Conservation (phyloP, 2,113 vertebrate species). For the Rhizomys pruinosus region DNA sequence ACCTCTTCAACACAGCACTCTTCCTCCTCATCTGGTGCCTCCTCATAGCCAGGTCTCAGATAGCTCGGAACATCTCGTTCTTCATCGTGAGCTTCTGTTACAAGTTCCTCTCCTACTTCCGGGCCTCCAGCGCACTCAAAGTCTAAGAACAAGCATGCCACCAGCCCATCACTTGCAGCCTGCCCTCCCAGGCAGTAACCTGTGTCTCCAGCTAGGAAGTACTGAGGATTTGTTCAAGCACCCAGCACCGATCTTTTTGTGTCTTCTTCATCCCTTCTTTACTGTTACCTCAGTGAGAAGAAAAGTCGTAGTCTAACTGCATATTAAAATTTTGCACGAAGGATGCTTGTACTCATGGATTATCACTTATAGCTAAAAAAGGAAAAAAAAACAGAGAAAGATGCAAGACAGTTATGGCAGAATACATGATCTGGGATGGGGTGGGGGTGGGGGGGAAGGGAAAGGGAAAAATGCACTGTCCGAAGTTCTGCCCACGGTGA, state of each 20-base stretch:
- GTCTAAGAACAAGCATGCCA: conserved; percentile 86
- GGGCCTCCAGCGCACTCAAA: conserved; percentile 94
- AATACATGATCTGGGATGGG: no score
- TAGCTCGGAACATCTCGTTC: conserved; percentile 97
- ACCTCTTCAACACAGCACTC: conserved; percentile 93
- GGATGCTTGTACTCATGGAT: no score
- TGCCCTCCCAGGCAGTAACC: conserved; percentile 57
- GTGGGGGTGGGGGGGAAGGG: no score
- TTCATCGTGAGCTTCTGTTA: conserved; percentile 98
- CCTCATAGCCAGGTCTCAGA: conserved; percentile 96
- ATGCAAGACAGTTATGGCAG: no score
- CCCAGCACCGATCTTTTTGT: not conserved
- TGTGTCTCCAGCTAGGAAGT: conserved; percentile 47
- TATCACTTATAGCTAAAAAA: no score
- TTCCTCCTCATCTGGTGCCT: conserved; percentile 96
- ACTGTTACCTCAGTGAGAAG: conserved; percentile 3
- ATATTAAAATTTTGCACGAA: no score
- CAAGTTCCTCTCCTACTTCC: conserved; percentile 97
- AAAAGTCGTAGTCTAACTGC: not conserved
- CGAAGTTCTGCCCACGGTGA: no score
- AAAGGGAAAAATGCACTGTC: no score
- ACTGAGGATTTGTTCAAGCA: not conserved
- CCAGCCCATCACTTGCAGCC: conserved; percentile 67
- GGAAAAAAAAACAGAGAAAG: no score
- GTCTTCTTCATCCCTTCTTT: not conserved